phyloP scores from a whole-genome alignment of 2,113 vertebrate species.

The Psittacula cyanocephala region DNA sequence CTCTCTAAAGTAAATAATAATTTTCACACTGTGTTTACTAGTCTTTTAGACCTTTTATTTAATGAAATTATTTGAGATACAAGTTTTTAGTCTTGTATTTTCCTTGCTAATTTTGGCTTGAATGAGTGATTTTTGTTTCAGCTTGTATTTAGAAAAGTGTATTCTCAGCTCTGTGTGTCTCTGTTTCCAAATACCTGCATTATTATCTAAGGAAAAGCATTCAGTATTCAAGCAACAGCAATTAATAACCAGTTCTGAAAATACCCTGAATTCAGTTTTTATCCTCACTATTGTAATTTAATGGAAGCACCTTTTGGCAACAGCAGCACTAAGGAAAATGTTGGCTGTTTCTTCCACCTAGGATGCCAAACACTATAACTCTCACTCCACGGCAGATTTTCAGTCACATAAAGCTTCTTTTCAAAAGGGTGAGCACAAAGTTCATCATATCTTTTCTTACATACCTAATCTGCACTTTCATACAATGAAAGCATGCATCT shows the following conservation, averaged over 20 bases:
- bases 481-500: neutral
- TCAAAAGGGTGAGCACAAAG: neutral
- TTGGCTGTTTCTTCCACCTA: neutral
- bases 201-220: neutral
- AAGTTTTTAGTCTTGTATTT: neutral
- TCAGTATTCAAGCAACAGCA: neutral
- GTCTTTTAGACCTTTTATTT: neutral
- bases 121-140: neutral
- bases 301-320: neutral
- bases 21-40: neutral
- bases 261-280: neutral
- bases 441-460: neutral
- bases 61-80: neutral
- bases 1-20: neutral
- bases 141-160: rapidly evolving
- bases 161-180: neutral
- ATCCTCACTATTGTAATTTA: neutral
- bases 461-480: neutral
- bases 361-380: neutral
- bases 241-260: neutral
- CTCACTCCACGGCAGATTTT: neutral
- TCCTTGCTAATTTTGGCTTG: neutral
- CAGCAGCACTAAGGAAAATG: neutral
- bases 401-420: neutral
- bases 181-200: neutral